Base-by-base conservation (phyloP, 2,797 vertebrate genomes). In the Cossypha niveicapilla region DNA sequence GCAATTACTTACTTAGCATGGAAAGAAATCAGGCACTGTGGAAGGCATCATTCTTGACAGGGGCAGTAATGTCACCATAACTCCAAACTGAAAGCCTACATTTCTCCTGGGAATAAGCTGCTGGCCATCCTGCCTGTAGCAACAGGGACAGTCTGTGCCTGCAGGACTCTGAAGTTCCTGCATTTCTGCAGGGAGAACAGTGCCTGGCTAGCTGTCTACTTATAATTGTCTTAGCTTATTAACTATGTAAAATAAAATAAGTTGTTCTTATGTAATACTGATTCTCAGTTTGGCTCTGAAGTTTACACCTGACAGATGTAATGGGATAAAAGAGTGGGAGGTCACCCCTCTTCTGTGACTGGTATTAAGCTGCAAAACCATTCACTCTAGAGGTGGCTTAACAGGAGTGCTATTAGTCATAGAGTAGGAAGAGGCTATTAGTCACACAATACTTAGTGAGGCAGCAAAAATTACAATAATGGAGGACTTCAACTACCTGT, bases 341-440 rank as follows among this genome's bases (percentile, higher is more conserved):
- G 39, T 54, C 48, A 74, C 50, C 42, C 30, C 37, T 92, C n/a
- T 65, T 80, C 74, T 86, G 68, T 54, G 78, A 25, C 34, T 72
- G 22, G 17, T 57, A 48, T 65, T 83, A 91, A 85, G 54, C 54
- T 91, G 45, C 61, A 89, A 58, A 93, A 44, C 50, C 21, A 8
- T 93, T 89, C 65, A 53, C 71, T 71, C 30, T 41, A 68, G 77
- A 82, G 65, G 39, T 65, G 23, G 27, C 53, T 87, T 92, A 85
- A 68, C 27, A 73, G 44, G 50, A 92, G 19, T 66, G 39, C 45
- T 87, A 18, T 50, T 93, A 87, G 48, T 89, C 78, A 70, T 28
- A 18, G 48, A 71, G 54, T 24, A 66, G 62, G 63, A 93, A 58
- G 30, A 90, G 51, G 73, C 66, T 88, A 48, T 91, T 84, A 92